Conservation (phyloP, 2,113 vertebrate genomes). For the Mungos mungo region DNA sequence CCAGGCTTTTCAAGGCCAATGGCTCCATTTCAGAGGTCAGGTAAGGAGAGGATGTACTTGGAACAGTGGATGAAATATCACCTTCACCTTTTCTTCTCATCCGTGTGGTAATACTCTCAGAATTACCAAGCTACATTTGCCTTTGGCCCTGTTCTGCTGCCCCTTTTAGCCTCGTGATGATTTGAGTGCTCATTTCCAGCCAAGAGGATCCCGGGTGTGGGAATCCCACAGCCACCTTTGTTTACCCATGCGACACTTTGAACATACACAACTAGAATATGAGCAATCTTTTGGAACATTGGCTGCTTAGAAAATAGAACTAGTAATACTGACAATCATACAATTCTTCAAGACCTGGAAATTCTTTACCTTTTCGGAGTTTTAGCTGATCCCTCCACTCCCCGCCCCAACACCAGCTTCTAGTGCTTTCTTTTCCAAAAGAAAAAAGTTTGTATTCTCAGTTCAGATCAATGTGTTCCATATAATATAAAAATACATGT, state of each 20-base stretch:
- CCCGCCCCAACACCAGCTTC: not conserved
- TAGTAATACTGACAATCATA: not conserved
- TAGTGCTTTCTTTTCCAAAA: not conserved
- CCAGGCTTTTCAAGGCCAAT: slow-evolving; percentile 55
- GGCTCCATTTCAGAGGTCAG: slow-evolving; percentile 80
- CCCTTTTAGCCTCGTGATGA: not conserved
- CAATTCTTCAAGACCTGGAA: not conserved
- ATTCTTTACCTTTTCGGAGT: not conserved
- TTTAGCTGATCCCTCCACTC: not conserved
- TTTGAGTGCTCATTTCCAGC: not conserved
- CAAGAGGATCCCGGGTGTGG: not conserved
- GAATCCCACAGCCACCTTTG: not conserved
- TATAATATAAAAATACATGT: not conserved
- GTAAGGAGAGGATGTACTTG: slow-evolving; percentile 60
- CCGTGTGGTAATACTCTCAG: not conserved
- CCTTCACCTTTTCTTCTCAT: slow-evolving; percentile 38
- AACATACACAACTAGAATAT: not conserved
- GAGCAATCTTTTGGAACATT: not conserved
- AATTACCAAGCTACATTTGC: not conserved
- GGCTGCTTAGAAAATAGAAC: not conserved
- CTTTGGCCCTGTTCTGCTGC: not conserved
- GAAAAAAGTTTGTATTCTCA: not conserved
- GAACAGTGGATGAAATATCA: slow-evolving; percentile 40
- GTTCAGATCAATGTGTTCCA: not conserved
- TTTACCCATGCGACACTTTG: not conserved